A percentile compares a stretch with the other conserved stretches of the same genome.
Evolutionary conservation across 2,888 invertebrate species (phyloP).

Genomic region (Melieria picta): DNA sequence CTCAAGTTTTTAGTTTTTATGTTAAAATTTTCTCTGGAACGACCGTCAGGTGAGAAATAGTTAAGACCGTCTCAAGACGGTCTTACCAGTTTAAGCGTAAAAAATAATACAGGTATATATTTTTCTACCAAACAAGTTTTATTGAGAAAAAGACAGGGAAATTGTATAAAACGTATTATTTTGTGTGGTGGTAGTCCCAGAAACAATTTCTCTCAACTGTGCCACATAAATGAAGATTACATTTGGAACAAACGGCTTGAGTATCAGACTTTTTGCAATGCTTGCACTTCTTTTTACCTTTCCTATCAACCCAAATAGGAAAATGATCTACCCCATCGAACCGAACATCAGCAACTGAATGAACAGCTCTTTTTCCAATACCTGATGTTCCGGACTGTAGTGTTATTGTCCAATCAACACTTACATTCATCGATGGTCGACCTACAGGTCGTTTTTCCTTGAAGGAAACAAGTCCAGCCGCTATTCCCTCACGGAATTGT

Average conservation of each 20-base stretch:
- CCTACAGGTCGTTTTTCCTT: neutral
- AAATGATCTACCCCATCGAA: constrained; percentile 14
- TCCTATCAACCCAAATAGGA: constrained; percentile 11
- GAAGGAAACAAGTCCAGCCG: too few species aligned
- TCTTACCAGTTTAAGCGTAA: too few species aligned
- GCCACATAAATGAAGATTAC: constrained; percentile 13
- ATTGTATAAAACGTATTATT: too few species aligned
- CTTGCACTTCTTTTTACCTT: constrained; percentile 19
- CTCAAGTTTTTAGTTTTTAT: too few species aligned
- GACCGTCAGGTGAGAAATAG: too few species aligned
- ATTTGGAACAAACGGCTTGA: constrained; percentile 16
- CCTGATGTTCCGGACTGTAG: neutral
- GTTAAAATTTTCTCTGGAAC: too few species aligned
- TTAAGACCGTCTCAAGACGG: too few species aligned
- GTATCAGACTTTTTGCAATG: constrained; percentile 23
- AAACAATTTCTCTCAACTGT: constrained; percentile 15
- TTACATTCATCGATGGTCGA: neutral
- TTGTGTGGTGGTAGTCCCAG: neutral
- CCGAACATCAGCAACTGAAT: neutral
- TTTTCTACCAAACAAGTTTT: too few species aligned
- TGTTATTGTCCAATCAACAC: neutral
- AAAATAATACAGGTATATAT: too few species aligned
- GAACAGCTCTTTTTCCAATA: neutral
- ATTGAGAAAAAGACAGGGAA: too few species aligned
- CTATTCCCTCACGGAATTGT: too few species aligned